Evolutionary conservation across 2,888 invertebrate genomes (phyloP).

Genomic region (Dryococelus australis): DNA sequence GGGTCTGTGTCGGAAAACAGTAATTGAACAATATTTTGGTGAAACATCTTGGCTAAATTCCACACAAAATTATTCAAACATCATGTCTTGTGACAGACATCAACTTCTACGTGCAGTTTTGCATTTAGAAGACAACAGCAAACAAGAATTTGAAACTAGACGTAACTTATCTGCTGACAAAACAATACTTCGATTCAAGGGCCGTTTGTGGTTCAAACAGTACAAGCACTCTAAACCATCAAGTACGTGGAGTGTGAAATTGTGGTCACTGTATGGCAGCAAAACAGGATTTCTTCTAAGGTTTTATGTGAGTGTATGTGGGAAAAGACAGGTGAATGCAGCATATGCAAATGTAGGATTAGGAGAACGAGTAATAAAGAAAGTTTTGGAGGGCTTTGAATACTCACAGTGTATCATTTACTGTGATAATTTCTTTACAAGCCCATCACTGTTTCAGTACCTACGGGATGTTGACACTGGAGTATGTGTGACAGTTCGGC

Average conservation of each 20-base stretch:
- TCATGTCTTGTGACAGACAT: neutral
- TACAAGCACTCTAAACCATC: constrained; percentile 12
- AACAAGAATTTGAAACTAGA: neutral
- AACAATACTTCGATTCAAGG: neutral
- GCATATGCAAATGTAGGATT: neutral
- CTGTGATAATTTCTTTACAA: no score
- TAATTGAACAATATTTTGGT: neutral
- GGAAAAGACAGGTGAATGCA: neutral
- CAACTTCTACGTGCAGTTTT: neutral
- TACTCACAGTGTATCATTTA: neutral
- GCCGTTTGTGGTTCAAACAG: constrained; percentile 20
- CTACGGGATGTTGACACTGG: no score
- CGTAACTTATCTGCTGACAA: neutral
- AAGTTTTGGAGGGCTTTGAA: neutral
- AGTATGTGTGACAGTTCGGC: no score
- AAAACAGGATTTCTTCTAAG: neutral
- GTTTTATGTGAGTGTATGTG: neutral
- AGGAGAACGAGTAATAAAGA: neutral
- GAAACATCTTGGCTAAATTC: neutral
- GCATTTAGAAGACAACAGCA: neutral
- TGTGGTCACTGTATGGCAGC: neutral
- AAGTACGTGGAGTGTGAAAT: constrained; percentile 18
- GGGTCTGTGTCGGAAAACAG: constrained; percentile 18
- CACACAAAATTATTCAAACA: neutral
- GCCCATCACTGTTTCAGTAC: no score